Conservation (phyloP, 2,797 vertebrate genomes). For the Myotis planiceps region DNA sequence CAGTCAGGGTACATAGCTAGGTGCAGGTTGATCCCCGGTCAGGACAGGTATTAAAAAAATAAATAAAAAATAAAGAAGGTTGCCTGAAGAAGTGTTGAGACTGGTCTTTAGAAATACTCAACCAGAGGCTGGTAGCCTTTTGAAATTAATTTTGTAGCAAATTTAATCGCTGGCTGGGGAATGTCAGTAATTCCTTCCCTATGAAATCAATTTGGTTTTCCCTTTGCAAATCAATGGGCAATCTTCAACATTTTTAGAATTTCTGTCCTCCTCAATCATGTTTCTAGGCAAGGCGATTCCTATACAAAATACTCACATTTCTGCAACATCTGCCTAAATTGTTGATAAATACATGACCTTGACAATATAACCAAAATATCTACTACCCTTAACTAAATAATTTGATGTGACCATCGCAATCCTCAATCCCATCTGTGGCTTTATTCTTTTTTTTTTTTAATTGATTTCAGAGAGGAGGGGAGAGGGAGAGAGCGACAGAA, state of each 20-base stretch:
- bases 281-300: neutral
- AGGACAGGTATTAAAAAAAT: too few species aligned
- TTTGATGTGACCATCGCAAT: neutral
- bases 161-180: neutral
- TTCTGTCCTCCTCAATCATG: neutral
- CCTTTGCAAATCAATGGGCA: neutral
- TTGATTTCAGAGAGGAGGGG: neutral
- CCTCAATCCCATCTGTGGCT: neutral
- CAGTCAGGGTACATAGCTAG: too few species aligned
- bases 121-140: neutral
- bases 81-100: neutral
- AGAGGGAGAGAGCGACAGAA: too few species aligned
- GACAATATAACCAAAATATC: neutral
- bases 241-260: neutral
- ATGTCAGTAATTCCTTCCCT: neutral
- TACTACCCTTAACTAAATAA: neutral
- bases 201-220: neutral
- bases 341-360: neutral
- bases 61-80: neutral
- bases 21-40: too few species aligned
- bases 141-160: neutral
- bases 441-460: conserved; percentile 18
- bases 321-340: neutral
- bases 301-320: neutral
- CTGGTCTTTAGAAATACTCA: neutral